phyloP scores from a whole-genome alignment of 64 coral and sea anemone species.

The Actinia equina region DNA sequence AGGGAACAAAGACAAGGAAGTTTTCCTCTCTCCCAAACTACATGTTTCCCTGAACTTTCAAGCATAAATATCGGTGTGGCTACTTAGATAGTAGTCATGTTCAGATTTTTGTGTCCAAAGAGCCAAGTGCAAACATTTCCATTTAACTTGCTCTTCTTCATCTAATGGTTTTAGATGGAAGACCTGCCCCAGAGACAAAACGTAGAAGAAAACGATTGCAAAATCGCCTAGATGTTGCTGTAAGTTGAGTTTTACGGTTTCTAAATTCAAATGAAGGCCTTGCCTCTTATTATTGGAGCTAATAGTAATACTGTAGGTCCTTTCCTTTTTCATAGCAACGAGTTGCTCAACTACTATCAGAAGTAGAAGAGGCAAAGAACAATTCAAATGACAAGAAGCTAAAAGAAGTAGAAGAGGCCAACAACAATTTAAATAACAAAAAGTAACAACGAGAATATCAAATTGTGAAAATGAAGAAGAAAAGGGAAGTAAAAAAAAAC shows the following conservation, averaged over 20 bases:
- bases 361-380: constrained; percentile 53
- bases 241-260: constrained; percentile 40
- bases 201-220: constrained; percentile 48
- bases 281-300: background rate
- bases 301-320: background rate
- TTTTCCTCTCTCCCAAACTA: too few species aligned
- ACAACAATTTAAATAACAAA: background rate
- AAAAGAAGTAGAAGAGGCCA: background rate
- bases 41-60: too few species aligned
- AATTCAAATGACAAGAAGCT: background rate
- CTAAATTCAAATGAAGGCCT: background rate
- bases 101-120: too few species aligned
- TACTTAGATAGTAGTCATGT: too few species aligned
- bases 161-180: constrained; percentile 53
- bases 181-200: constrained; percentile 77
- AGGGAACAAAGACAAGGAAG: too few species aligned
- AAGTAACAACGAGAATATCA: background rate
- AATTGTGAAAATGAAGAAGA: too few species aligned
- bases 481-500: too few species aligned
- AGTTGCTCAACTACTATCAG: constrained; percentile 36
- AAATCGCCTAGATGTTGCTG: constrained; percentile 73
- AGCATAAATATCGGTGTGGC: too few species aligned
- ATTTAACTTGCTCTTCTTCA: background rate
- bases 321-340: constrained; percentile 31
- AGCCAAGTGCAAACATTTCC: too few species aligned